Evolutionary conservation across 2,888 invertebrate species (phyloP), one percentile per base, ranked within the genome.

Genomic region (Athalia rosae): DNA sequence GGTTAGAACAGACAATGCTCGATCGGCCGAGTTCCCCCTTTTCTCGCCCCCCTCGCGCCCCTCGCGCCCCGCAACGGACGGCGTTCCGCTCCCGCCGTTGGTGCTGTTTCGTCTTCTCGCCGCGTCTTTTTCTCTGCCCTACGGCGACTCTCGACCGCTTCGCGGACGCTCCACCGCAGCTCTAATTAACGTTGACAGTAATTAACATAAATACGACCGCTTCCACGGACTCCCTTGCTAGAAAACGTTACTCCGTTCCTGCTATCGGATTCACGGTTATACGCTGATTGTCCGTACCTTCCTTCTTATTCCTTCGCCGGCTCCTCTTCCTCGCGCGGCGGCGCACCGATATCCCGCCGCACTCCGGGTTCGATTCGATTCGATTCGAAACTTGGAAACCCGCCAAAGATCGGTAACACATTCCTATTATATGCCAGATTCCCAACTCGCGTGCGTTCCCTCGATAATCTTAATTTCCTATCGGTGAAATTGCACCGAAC

Each of bases 161-260:
- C 79, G 76, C 48, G 76, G 74, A 79, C 80, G 69, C 63, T 45
- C 64, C 74, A 63, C 80, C 82, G n/a, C n/a, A 83, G 83, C 84
- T 86, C 87, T 89, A 89, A 89, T 89, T 89, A 89, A 88, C 87
- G 85, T 88, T 87, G 87, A 88, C 86, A 85, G 87, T 88, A 89
- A 89, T 89, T 89, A 89, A 88, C 88, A 89, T 89, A 89, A 89
- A 89, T 89, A 88, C 87, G 87, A 86, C 84, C 85, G 86, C 86
- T 87, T 85, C 84, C 48, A 61, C 48, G 74, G 28, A 28, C 28
- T 47, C 50, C 59, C 85, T 84, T 83, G 84, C 83, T 82, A 79
- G 80, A 81, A 80, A 79, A 79, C 69, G 77, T 76, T 82, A 79
- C 76, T 76, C 77, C 81, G 28, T 28, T 28, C 28, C 28, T 28